phyloP scores from a whole-genome alignment of 2,113 vertebrate species.

The Hipposideros armiger region DNA sequence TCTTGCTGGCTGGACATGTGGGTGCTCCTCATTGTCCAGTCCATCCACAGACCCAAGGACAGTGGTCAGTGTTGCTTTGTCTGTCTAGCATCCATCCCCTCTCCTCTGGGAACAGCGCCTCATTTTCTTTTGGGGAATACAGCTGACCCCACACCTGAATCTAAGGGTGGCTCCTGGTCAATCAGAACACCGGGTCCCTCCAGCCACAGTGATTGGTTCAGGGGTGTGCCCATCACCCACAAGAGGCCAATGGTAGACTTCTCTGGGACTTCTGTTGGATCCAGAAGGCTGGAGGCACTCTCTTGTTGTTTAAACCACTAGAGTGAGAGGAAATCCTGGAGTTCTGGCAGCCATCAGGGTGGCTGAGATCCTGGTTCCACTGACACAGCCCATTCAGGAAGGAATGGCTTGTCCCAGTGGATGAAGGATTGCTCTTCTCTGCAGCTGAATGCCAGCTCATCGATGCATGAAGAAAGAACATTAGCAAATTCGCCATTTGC shows the following conservation, averaged over 20 bases:
- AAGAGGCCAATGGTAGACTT: not conserved
- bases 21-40: fast-evolving
- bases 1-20: not conserved
- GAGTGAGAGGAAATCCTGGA: not conserved
- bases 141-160: not conserved
- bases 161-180: not conserved
- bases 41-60: not conserved
- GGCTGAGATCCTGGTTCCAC: not conserved
- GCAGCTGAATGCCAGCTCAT: no score
- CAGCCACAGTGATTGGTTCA: not conserved
- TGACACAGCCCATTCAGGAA: not conserved
- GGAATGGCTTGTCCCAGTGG: no score
- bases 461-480: fast-evolving
- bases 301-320: not conserved
- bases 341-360: not conserved
- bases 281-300: not conserved
- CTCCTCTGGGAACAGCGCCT: not conserved
- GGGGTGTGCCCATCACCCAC: not conserved
- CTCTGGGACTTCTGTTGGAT: not conserved
- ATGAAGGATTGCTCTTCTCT: fast-evolving
- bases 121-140: not conserved
- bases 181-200: not conserved
- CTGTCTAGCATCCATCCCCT: not conserved
- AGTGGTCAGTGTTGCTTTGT: not conserved
- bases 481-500: not conserved